phyloP scores from a whole-genome alignment of 2,113 vertebrate genomes.

The Channa maculata region DNA sequence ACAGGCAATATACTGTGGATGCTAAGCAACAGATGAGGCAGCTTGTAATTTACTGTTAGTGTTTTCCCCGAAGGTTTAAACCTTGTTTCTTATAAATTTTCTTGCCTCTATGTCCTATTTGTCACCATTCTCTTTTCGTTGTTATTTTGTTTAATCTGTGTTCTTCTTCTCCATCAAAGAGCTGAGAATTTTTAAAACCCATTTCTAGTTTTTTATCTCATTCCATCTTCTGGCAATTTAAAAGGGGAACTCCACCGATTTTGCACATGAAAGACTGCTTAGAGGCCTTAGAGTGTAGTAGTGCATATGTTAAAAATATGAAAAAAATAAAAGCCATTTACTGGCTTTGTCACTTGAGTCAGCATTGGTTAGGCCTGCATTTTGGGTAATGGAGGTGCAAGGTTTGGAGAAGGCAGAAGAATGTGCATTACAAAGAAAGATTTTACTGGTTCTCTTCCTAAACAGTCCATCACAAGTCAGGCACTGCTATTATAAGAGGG shows the following conservation, averaged over 20 bases:
- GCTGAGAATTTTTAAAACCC: neutral
- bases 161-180: neutral
- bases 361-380: neutral
- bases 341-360: too few species aligned
- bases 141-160: neutral
- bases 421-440: too few species aligned
- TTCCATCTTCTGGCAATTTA: conserved; percentile 4
- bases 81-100: neutral
- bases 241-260: neutral
- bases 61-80: neutral
- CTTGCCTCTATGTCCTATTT: conserved; percentile 6
- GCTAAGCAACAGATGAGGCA: conserved; percentile 7
- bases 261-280: conserved; percentile 2
- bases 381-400: conserved; percentile 2
- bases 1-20: too few species aligned
- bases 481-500: too few species aligned
- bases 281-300: neutral
- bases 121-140: neutral
- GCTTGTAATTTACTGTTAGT: neutral
- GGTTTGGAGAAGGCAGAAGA: too few species aligned
- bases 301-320: neutral
- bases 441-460: too few species aligned
- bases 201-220: neutral
- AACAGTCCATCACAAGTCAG: too few species aligned
- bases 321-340: too few species aligned